Evolutionary conservation across 2,113 vertebrate species (phyloP).

Genomic region (Urocitellus parryii): DNA sequence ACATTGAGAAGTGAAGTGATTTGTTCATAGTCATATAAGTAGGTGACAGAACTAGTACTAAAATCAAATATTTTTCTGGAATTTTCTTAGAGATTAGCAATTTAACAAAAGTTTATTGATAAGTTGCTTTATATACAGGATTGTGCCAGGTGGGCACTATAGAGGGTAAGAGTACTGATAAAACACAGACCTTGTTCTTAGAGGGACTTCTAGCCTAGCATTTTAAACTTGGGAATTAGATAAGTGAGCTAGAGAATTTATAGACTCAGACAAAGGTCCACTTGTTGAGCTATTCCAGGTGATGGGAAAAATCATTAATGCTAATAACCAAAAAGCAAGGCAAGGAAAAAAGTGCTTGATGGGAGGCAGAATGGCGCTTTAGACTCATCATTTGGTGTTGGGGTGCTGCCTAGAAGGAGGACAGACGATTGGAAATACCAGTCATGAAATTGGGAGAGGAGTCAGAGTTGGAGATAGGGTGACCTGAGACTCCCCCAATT

Average conservation of each 20-base stretch:
- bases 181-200: neutral
- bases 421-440: neutral
- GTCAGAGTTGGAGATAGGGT: neutral
- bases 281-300: neutral
- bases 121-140: neutral
- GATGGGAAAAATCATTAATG: neutral
- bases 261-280: neutral
- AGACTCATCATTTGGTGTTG: neutral
- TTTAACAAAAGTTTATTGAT: neutral
- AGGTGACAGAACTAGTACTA: neutral
- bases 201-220: neutral
- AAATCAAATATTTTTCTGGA: neutral
- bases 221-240: slow-evolving; percentile 31
- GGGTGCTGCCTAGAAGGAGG: neutral
- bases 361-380: neutral
- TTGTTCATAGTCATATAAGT: neutral
- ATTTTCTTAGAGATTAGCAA: neutral
- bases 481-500: too few species aligned
- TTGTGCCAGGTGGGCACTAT: neutral
- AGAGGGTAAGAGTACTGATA: neutral
- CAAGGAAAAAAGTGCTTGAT: neutral
- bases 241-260: neutral
- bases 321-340: neutral
- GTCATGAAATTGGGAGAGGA: neutral
- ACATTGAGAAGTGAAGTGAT: slow-evolving; percentile 30